These are phyloP conservation scores for Vidua chalybeata DNA, from an alignment of 2,113 vertebrate species.

Conservation along the genomic window DNA sequence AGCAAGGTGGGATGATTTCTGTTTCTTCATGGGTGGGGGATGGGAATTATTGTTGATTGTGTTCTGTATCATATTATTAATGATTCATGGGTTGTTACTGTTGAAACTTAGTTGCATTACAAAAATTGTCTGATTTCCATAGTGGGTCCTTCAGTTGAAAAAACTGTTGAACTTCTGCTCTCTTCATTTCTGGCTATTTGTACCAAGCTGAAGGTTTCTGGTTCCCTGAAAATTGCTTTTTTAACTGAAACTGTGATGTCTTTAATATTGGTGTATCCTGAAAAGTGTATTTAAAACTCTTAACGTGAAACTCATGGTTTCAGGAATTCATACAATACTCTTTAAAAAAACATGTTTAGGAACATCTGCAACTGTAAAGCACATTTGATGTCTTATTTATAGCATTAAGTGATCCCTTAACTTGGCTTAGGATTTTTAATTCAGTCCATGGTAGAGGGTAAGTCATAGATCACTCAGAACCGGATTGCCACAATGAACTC, in stretches of 20 bases:
- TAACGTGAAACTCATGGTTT: background rate
- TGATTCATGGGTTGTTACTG: background rate
- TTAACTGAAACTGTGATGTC: background rate
- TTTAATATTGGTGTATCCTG: background rate
- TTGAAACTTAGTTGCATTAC: background rate
- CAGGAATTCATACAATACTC: background rate
- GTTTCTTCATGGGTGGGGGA: background rate
- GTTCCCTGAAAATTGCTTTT: background rate
- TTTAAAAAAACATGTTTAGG: background rate
- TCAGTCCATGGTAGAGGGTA: background rate
- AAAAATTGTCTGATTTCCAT: background rate
- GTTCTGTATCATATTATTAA: background rate
- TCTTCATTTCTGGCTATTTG: background rate
- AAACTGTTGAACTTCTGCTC: background rate
- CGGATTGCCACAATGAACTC: background rate
- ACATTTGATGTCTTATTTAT: background rate
- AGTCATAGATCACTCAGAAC: background rate
- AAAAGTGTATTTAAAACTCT: background rate
- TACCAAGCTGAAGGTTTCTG: background rate
- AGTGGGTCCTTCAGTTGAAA: background rate
- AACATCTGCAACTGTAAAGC: background rate
- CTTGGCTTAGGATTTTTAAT: background rate
- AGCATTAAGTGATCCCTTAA: background rate
- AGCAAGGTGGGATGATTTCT: background rate
- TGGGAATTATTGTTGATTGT: background rate